A percentile compares a stretch with the other conserved stretches of the same genome.
Conservation (phyloP, 2,113 vertebrate species). For the Cephalopholis sonnerati region DNA sequence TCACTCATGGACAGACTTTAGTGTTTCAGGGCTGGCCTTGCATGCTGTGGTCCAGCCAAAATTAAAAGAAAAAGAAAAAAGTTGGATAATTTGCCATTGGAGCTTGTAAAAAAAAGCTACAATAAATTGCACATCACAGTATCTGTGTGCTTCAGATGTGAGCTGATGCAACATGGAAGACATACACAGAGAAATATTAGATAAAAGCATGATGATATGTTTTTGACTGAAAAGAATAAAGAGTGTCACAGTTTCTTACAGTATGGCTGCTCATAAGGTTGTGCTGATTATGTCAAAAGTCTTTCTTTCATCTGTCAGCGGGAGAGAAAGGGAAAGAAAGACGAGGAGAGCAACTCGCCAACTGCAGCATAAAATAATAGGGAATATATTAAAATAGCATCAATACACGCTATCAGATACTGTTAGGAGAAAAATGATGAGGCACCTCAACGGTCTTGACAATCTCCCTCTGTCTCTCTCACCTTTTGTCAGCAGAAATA, state of each 20-base stretch:
- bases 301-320: conserved; percentile 53
- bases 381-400: conserved; percentile 67
- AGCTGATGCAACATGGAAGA: conserved; percentile 62
- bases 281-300: conserved; percentile 79
- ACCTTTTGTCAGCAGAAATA: conserved; percentile 63
- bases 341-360: conserved; percentile 30
- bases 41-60: background rate
- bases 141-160: conserved; percentile 32
- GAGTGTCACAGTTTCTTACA: conserved; percentile 32
- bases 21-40: too few relatives aligned
- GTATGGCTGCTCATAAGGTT: conserved; percentile 53
- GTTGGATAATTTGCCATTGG: background rate
- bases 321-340: conserved; percentile 17
- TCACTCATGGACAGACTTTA: too few relatives aligned
- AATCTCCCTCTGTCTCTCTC: conserved; percentile 39
- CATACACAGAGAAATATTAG: conserved; percentile 37
- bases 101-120: conserved; percentile 17
- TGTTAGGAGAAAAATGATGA: conserved; percentile 64
- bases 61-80: conserved; percentile 14
- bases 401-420: conserved; percentile 37
- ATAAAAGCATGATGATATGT: conserved; percentile 28
- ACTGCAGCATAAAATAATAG: conserved; percentile 59
- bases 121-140: background rate
- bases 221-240: conserved; percentile 42
- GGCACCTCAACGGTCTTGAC: conserved; percentile 43